These are phyloP conservation scores for Rhynchopsitta pachyrhyncha DNA, from an alignment of 2,113 vertebrate species.

Conservation along the genomic window DNA sequence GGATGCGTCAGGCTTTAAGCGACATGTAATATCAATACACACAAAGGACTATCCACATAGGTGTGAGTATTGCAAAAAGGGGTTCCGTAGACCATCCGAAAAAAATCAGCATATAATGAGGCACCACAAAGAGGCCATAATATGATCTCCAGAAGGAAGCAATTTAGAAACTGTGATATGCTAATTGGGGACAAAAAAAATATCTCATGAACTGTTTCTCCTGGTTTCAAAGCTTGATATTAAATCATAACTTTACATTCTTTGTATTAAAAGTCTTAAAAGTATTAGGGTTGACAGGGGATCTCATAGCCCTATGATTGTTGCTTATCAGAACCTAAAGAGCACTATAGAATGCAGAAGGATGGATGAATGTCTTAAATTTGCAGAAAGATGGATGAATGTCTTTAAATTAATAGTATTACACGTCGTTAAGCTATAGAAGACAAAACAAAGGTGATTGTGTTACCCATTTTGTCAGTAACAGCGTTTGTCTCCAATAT, in stretches of 20 bases:
- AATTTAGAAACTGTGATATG: conserved; percentile 57
- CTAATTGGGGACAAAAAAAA: conserved; percentile 68
- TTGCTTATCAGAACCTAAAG: conserved; percentile 68
- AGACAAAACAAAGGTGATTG: conserved; percentile 41
- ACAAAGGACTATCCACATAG: conserved; percentile 99
- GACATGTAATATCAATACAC: conserved; percentile 99
- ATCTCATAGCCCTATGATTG: conserved; percentile 70
- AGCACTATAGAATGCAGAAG: conserved; percentile 69
- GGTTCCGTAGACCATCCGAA: conserved; percentile 96
- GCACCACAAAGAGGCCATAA: conserved; percentile 96
- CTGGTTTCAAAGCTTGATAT: conserved; percentile 80
- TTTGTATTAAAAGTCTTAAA: conserved; percentile 80
- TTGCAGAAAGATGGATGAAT: conserved; percentile 67
- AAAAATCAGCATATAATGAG: conserved; percentile 99
- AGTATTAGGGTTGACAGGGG: conserved; percentile 70
- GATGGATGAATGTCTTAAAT: conserved; percentile 67
- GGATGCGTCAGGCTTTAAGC: conserved; percentile 98
- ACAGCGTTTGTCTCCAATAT: conserved; percentile 14
- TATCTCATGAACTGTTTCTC: conserved; percentile 77
- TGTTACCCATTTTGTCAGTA: conserved; percentile 57
- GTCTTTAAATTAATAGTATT: conserved; percentile 61
- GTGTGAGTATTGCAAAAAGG: conserved; percentile 98
- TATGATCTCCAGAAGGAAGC: conserved; percentile 20
- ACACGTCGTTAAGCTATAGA: conserved; percentile 52
- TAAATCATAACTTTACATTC: conserved; percentile 78